Evolutionary conservation across 2,797 vertebrate species (phyloP).

Genomic region (Simalia tracyae): DNA sequence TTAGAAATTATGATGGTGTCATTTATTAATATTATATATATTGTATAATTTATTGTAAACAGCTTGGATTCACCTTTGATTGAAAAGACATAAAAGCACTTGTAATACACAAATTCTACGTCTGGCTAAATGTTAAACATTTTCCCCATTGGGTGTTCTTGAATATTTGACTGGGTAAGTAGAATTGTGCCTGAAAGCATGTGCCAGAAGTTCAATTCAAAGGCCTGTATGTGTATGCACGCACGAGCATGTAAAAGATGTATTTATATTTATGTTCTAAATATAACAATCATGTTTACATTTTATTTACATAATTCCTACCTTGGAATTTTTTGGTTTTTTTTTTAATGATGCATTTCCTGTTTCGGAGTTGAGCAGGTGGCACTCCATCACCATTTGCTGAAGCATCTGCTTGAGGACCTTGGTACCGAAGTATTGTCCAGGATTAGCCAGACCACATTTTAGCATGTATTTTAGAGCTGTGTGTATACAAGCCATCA

Average conservation of each 20-base stretch:
- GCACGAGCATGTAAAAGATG: neutral
- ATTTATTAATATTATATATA: neutral
- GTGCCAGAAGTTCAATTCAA: neutral
- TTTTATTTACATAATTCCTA: neutral
- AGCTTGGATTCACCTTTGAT: neutral
- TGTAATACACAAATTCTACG: neutral
- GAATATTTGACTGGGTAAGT: neutral
- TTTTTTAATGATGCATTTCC: neutral
- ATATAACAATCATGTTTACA: neutral
- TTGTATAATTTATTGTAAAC: neutral
- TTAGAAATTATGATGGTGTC: neutral
- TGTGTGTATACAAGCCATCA: neutral
- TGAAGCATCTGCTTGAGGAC: neutral
- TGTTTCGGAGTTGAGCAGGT: neutral
- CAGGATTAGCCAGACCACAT: neutral
- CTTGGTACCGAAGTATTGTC: neutral
- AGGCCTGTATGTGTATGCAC: neutral
- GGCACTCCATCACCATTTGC: neutral
- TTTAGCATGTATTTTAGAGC: neutral
- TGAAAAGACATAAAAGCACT: neutral
- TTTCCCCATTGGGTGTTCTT: neutral
- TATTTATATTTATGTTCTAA: neutral
- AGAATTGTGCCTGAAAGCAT: neutral
- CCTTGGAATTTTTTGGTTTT: neutral
- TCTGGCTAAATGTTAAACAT: neutral